phyloP scores from a whole-genome alignment of 2,797 vertebrate genomes.

The Anomalospiza imberbis region DNA sequence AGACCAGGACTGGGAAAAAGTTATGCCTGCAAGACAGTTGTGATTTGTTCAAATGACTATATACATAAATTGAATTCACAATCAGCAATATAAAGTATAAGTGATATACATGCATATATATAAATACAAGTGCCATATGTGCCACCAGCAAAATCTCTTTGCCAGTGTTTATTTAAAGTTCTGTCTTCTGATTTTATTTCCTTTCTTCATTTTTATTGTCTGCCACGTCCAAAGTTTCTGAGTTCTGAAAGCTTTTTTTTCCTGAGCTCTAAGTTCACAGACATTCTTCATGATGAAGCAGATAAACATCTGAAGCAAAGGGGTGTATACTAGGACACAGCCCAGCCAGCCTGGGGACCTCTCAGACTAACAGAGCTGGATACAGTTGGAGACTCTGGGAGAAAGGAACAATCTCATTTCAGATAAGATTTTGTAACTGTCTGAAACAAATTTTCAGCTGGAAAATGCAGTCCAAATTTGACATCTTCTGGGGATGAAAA shows the following conservation, averaged over 20 bases:
- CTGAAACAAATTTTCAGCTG: neutral
- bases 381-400: neutral
- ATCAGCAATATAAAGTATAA: neutral
- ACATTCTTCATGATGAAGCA: neutral
- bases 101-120: too few relatives aligned
- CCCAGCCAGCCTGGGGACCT: neutral
- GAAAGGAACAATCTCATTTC: neutral
- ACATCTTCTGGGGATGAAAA: neutral
- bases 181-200: neutral
- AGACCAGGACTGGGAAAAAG: neutral
- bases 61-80: neutral
- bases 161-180: neutral
- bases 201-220: neutral
- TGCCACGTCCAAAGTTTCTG: neutral
- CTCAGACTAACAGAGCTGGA: neutral
- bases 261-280: neutral
- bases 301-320: constrained; percentile 15
- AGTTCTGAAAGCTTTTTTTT: neutral
- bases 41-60: neutral
- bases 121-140: neutral
- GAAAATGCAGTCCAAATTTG: neutral
- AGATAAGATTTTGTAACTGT: neutral
- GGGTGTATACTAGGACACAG: neutral
- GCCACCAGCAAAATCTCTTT: neutral
- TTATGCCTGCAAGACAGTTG: neutral